Conservation (phyloP, 2,113 vertebrate species). For the Microtus pennsylvanicus region DNA sequence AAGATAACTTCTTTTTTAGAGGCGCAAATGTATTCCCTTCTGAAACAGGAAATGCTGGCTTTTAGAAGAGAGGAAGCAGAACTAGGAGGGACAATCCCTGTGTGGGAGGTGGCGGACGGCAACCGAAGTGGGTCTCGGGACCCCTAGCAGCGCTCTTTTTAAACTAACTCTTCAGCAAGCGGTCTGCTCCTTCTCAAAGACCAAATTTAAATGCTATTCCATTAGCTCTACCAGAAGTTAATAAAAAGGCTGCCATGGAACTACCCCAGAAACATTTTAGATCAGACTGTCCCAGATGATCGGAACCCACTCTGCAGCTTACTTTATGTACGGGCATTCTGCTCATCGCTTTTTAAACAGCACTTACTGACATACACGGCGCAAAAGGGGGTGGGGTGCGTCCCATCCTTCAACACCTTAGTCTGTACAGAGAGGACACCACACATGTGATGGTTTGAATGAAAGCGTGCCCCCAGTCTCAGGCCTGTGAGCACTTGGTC, state of each 20-base stretch:
- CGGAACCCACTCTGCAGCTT: neutral
- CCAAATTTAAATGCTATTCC: neutral
- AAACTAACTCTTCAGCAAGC: neutral
- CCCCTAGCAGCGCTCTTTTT: neutral
- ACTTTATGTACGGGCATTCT: neutral
- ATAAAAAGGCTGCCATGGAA: neutral
- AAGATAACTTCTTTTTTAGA: conserved; percentile 36
- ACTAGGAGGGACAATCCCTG: conserved; percentile 49
- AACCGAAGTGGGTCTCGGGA: neutral
- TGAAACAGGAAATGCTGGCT: conserved; percentile 54
- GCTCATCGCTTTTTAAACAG: neutral
- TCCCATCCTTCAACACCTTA: neutral
- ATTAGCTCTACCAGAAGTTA: neutral
- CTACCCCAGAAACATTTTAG: neutral
- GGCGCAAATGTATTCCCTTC: conserved; percentile 7
- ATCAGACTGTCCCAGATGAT: neutral
- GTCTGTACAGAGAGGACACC: neutral
- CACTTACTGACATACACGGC: neutral
- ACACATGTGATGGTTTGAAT: neutral
- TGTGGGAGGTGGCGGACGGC: neutral
- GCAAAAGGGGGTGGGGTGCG: neutral
- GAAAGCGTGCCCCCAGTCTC: neutral
- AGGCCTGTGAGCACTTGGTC: neutral
- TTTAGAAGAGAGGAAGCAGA: conserved; percentile 60
- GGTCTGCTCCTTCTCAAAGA: neutral